Evolutionary conservation across 2,888 invertebrate species (phyloP).

Genomic region (Drosophila subquinaria): DNA sequence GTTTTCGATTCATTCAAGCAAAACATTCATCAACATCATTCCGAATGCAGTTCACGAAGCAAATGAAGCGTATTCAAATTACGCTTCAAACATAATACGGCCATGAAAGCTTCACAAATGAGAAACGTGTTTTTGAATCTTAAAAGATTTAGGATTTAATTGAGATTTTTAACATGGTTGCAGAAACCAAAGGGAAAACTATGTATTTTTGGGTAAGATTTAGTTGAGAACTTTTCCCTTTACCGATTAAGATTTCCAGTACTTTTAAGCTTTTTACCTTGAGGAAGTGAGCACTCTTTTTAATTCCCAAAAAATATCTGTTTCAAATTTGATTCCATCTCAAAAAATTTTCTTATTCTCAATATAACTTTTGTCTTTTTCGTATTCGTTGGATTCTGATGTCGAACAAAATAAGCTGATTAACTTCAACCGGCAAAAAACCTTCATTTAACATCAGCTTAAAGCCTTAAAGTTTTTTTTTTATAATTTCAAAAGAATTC

Average conservation of each 20-base stretch:
- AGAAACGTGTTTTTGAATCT: conserved; percentile 4
- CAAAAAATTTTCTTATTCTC: too few species aligned
- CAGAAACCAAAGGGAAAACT: background rate
- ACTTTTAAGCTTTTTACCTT: background rate
- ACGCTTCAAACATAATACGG: background rate
- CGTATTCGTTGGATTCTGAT: too few species aligned
- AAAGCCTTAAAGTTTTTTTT: background rate
- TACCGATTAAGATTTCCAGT: too few species aligned
- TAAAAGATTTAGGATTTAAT: conserved; percentile 1
- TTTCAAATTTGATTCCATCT: too few species aligned
- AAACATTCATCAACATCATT: conserved; percentile 24
- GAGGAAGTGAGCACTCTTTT: background rate
- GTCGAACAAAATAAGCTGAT: background rate
- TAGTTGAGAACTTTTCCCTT: background rate
- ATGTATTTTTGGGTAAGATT: background rate
- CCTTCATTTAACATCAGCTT: background rate
- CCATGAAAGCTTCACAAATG: background rate
- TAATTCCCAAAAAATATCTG: too few species aligned
- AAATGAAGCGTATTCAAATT: conserved; percentile 21
- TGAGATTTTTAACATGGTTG: background rate
- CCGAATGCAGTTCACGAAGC: conserved; percentile 15
- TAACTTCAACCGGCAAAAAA: background rate
- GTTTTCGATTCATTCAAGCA: conserved; percentile 36
- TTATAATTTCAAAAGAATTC: background rate
- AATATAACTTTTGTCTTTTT: too few species aligned